These are phyloP conservation scores for Drosophila yakuba DNA, from an alignment of 1,140 invertebrate genomes.

Conservation along the genomic window DNA sequence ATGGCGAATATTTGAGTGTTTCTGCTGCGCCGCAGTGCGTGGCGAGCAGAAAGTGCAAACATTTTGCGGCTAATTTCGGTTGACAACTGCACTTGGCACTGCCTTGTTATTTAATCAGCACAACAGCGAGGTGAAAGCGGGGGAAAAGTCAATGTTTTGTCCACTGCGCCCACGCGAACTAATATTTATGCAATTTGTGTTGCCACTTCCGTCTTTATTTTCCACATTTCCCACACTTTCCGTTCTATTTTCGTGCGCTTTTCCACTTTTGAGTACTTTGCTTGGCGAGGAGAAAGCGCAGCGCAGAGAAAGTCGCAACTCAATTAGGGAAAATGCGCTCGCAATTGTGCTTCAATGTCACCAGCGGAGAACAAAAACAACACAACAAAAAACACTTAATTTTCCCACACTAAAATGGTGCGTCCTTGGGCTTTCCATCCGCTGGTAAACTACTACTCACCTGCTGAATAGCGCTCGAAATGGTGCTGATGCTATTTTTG, in stretches of 20 bases:
- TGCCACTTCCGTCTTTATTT: conserved; percentile 67
- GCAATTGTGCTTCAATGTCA: conserved; percentile 45
- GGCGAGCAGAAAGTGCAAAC: conserved; percentile 73
- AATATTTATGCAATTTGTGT: conserved; percentile 66
- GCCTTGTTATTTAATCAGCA: conserved; percentile 68
- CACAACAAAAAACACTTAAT: conserved; percentile 14
- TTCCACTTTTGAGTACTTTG: background rate
- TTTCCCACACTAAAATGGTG: conserved; percentile 10
- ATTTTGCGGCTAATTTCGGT: conserved; percentile 48
- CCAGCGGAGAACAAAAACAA: background rate
- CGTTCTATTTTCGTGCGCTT: conserved; percentile 43
- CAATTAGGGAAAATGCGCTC: conserved; percentile 34
- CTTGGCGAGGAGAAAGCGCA: conserved; percentile 64
- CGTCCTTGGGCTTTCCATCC: conserved; percentile 58
- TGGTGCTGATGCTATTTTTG: conserved; percentile 66
- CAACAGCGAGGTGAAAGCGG: conserved; percentile 12
- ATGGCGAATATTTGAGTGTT: conserved; percentile 64
- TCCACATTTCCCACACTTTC: conserved; percentile 13
- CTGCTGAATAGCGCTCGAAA: conserved; percentile 49
- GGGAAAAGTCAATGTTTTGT: conserved; percentile 65
- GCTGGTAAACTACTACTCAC: conserved; percentile 64
- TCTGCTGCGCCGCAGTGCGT: conserved; percentile 59
- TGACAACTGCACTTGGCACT: conserved; percentile 46
- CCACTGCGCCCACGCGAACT: conserved; percentile 41
- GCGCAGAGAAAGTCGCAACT: conserved; percentile 62